Percentiles rank a stretch among this genome's conserved stretches.
These are phyloP conservation scores for Muntiacus reevesi DNA, from an alignment of 2,113 vertebrate genomes.

Conservation along the genomic window DNA sequence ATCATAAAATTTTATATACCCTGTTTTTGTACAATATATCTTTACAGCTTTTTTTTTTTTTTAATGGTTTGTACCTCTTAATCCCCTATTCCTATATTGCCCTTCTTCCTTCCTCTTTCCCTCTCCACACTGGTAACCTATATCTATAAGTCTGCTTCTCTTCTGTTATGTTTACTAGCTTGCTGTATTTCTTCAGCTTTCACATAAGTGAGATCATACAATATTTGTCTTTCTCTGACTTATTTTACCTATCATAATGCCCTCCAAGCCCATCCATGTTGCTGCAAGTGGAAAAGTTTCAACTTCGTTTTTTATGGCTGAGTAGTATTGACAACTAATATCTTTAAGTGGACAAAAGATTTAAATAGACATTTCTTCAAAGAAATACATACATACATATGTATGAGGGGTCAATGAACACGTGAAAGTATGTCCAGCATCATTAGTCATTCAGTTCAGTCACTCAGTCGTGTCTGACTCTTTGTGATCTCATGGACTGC, in stretches of 20 bases:
- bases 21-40: background rate
- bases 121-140: background rate
- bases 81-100: background rate
- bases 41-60: background rate
- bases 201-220: too few relatives aligned
- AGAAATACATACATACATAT: background rate
- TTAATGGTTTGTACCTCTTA: background rate
- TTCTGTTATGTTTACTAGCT: background rate
- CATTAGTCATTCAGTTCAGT: background rate
- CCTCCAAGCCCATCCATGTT: background rate
- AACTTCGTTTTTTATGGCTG: background rate
- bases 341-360: background rate
- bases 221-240: background rate
- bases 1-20: background rate
- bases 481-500: background rate
- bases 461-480: background rate
- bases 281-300: background rate
- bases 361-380: slow-evolving; percentile 4
- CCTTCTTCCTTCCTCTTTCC: background rate
- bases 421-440: background rate
- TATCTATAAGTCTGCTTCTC: background rate
- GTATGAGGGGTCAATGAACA: background rate
- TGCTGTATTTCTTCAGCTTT: background rate
- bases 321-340: background rate
- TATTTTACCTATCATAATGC: background rate